Base-by-base conservation (phyloP, 2,797 vertebrate species). In the Tenualosa thibaudeaui region DNA sequence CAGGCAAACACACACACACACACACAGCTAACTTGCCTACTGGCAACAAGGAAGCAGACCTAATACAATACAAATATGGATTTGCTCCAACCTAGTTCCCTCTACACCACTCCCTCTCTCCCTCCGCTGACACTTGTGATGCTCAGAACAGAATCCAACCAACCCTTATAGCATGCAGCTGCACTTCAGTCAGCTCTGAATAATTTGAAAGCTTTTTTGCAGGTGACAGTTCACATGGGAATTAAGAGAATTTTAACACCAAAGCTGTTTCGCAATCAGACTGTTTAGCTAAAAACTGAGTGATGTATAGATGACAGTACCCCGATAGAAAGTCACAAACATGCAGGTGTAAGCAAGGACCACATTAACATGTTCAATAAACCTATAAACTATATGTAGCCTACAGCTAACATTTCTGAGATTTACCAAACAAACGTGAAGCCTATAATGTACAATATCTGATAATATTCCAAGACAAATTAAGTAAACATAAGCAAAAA, bases 61-160 rank as follows among this genome's bases (percentile, higher is more conserved):
- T 85, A 75, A 75, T 85, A 81, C 71, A 60, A 83, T 85, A 75
- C 75, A 87, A 81, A 85, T n/a, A 22, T 58, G 82, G 22, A 49
- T 62, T 85, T 60, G 56, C 81, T 84, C n/a, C 84, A 84, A 81
- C 3, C 10, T 54, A 58, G 71, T 68, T 60, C 37, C 19, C 26
- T 22, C 24, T 40, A 4, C 37, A n/a, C 9, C 13, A 0, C 51
- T 26, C 43, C 40, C 68, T 75, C 68, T 15, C 31, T 49, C 46
- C 4, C 46, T 6, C 46, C 46, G 13, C 37, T 78, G 71, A 46
- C 71, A 43, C 71, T 78, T 22, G 31, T 26, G 15, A 65, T 31
- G 24, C 62, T 65, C 62, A 65, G 24, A 65, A 31, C 62, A 31
- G 62, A 37, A 37, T 31, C 65, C 12, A 37, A 15, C 4, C 65